These are phyloP conservation scores for Helicolenus hilgendorfi DNA, from an alignment of 2,797 vertebrate species.

Conservation along the genomic window DNA sequence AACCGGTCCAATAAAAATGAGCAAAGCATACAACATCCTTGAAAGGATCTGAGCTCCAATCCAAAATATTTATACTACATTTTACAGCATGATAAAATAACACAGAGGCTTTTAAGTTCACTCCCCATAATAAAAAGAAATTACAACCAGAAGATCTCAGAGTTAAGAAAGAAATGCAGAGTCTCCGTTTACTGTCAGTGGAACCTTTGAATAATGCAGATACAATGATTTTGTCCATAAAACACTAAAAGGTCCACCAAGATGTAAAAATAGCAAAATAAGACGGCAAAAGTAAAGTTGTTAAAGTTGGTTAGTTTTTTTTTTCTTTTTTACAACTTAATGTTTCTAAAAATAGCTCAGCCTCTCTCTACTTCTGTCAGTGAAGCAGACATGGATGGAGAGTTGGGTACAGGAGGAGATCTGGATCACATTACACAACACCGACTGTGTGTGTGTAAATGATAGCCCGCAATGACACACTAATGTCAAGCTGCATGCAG, in stretches of 20 bases:
- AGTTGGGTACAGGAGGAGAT: slow-evolving; percentile 11
- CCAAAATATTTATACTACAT: neutral
- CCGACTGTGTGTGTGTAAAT: slow-evolving; percentile 37
- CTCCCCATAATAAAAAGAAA: neutral
- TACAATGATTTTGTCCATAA: neutral
- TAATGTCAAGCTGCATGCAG: slow-evolving; percentile 3
- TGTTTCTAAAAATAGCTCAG: slow-evolving; percentile 34
- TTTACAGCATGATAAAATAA: neutral
- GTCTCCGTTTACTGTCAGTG: neutral
- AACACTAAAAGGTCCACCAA: neutral
- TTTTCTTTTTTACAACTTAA: neutral
- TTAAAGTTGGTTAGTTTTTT: neutral
- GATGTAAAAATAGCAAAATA: slow-evolving; percentile 28
- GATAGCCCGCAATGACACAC: slow-evolving; percentile 29
- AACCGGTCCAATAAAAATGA: slow-evolving; percentile 6
- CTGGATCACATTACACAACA: slow-evolving; percentile 56
- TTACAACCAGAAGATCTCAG: neutral
- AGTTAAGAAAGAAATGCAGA: neutral
- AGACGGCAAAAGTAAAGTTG: neutral
- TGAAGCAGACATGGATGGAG: slow-evolving; percentile 1
- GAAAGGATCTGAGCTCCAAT: neutral
- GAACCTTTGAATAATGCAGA: neutral
- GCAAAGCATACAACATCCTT: neutral
- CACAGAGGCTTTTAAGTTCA: slow-evolving; percentile 9
- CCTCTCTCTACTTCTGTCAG: slow-evolving; percentile 1